Conservation (phyloP, 2,797 vertebrate genomes). For the Periophthalmus magnuspinnatus region DNA sequence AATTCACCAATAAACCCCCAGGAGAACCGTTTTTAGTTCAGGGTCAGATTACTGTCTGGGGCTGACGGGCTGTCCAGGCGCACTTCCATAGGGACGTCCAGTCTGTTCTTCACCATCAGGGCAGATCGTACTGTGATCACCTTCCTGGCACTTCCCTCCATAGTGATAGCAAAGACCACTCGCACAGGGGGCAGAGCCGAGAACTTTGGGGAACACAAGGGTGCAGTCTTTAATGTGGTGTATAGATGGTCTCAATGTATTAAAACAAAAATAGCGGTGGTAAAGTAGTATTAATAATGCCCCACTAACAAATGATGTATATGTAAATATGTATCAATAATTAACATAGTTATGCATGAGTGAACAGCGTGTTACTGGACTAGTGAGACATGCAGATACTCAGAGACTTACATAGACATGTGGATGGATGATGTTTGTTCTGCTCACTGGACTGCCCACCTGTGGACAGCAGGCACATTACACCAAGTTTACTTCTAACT, state of each 20-base stretch:
- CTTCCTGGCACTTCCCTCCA: slow-evolving; percentile 95
- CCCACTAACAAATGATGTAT: neutral
- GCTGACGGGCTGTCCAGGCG: slow-evolving; percentile 94
- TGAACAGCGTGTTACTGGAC: neutral
- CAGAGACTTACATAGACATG: slow-evolving; percentile 92
- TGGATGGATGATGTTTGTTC: slow-evolving; percentile 97
- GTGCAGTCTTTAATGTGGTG: neutral
- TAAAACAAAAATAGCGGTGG: neutral
- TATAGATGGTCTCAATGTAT: no score
- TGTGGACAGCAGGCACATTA: slow-evolving; percentile 49
- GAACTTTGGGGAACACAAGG: slow-evolving; percentile 76
- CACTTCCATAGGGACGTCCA: slow-evolving; percentile 93
- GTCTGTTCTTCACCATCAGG: slow-evolving; percentile 90
- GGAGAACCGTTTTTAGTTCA: neutral
- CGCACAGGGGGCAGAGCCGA: slow-evolving; percentile 94
- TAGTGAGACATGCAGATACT: neutral
- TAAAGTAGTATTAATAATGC: neutral
- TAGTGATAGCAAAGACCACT: slow-evolving; percentile 94
- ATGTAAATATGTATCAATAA: neutral
- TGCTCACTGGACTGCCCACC: slow-evolving; percentile 94
- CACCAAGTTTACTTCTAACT: neutral
- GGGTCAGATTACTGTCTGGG: slow-evolving; percentile 86
- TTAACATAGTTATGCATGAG: neutral
- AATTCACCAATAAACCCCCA: neutral
- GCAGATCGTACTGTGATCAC: slow-evolving; percentile 95